phyloP scores from a whole-genome alignment of 2,113 vertebrate genomes.

The Hiodon tergisus region DNA sequence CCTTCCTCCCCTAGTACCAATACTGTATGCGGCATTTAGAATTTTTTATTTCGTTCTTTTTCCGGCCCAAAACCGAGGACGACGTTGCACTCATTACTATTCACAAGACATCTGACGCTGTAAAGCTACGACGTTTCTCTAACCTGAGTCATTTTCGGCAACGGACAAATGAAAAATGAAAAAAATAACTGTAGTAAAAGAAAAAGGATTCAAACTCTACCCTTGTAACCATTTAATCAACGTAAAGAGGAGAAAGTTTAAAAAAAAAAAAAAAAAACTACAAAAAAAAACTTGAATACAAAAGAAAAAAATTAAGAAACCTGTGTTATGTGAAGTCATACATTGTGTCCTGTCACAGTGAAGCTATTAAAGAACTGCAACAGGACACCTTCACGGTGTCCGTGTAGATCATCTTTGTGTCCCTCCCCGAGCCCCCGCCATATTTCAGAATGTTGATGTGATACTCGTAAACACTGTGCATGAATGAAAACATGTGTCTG shows the following conservation, averaged over 20 bases:
- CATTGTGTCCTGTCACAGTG: slow-evolving; percentile 52
- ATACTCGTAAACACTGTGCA: slow-evolving; percentile 72
- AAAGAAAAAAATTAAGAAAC: slow-evolving; percentile 31
- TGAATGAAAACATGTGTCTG: slow-evolving; percentile 66
- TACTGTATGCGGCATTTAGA: too few species aligned
- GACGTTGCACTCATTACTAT: slow-evolving; percentile 46
- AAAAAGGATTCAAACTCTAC: slow-evolving; percentile 22
- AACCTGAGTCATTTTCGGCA: slow-evolving; percentile 30
- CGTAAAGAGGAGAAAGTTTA: slow-evolving; percentile 12
- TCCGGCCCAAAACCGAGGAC: slow-evolving; percentile 37
- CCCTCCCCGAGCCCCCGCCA: slow-evolving; percentile 29
- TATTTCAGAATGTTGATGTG: slow-evolving; percentile 70
- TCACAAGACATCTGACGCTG: neutral
- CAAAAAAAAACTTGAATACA: slow-evolving; percentile 26
- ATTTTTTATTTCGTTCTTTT: slow-evolving; percentile 14
- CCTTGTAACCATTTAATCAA: slow-evolving; percentile 7
- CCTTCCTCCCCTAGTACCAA: too few species aligned
- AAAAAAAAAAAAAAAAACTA: slow-evolving; percentile 19
- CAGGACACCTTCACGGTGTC: neutral
- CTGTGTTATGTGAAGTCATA: slow-evolving; percentile 63
- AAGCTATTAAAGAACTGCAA: slow-evolving; percentile 42
- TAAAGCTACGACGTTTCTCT: neutral
- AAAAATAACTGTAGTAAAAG: slow-evolving; percentile 16
- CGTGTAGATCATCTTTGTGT: slow-evolving; percentile 36
- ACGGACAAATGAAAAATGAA: neutral